Conservation (phyloP, 2,797 vertebrate species). For the Manis javanica region DNA sequence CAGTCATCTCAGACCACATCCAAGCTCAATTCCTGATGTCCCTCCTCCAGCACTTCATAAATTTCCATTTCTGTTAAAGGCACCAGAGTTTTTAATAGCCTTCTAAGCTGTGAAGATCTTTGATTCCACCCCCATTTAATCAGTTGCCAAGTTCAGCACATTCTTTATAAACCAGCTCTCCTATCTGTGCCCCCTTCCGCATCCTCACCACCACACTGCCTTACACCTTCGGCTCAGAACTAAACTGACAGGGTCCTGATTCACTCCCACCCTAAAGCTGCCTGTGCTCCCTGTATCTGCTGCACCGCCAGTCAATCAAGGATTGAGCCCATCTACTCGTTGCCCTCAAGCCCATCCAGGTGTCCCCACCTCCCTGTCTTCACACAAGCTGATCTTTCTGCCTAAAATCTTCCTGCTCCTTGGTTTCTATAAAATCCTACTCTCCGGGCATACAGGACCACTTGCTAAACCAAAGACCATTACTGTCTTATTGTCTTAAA, state of each 20-base stretch:
- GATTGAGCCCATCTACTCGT: not conserved
- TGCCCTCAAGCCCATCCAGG: not conserved
- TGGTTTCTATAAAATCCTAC: not conserved
- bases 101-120: not conserved
- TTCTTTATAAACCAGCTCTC: not conserved
- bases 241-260: accelerated
- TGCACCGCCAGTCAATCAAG: not conserved
- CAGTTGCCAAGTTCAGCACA: too few species aligned
- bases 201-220: not conserved
- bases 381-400: not conserved
- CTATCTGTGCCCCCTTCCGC: too few species aligned
- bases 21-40: not conserved
- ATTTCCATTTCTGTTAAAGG: not conserved
- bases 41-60: too few species aligned
- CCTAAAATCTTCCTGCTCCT: not conserved
- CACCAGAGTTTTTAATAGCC: not conserved
- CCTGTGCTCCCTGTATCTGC: not conserved
- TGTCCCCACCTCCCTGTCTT: not conserved
- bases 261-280: not conserved
- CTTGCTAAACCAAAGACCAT: not conserved
- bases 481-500: not conserved
- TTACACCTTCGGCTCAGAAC: not conserved
- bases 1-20: not conserved
- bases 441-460: not conserved
- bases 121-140: too few species aligned